A percentile compares a stretch with the other conserved stretches of the same genome.
These are phyloP conservation scores for Oxyteleia sp. DNA, from an alignment of 2,888 invertebrate genomes.

Conservation along the genomic window DNA sequence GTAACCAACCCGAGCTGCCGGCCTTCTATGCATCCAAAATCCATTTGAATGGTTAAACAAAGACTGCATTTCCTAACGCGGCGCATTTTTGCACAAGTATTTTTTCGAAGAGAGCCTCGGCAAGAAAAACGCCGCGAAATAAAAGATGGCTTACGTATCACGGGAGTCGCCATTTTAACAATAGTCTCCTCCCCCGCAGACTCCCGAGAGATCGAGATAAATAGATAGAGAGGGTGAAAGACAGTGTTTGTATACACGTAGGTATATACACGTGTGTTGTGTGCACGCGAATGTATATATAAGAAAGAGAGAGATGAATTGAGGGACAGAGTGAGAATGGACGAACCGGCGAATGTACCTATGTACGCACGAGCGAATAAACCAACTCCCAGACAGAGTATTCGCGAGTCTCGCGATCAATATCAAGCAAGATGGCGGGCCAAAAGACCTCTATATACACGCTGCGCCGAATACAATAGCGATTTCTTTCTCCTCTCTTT, in stretches of 20 bases:
- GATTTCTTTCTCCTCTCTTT: constrained; percentile 75
- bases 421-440: constrained; percentile 87
- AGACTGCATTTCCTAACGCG: constrained; percentile 34
- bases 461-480: constrained; percentile 86
- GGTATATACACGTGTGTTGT: constrained; percentile 50
- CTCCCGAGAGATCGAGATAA: constrained; percentile 75
- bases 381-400: constrained; percentile 81
- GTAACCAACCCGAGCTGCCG: constrained; percentile 28
- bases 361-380: constrained; percentile 77
- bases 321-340: constrained; percentile 72
- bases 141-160: constrained; percentile 80
- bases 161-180: constrained; percentile 85
- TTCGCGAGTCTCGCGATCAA: constrained; percentile 87
- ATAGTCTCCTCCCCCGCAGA: constrained; percentile 84
- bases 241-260: constrained; percentile 53
- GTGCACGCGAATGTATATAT: constrained; percentile 29
- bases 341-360: constrained; percentile 76
- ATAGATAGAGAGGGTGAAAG: constrained; percentile 75
- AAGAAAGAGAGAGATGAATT: constrained; percentile 62
- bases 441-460: constrained; percentile 83
- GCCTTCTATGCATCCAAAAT: background rate
- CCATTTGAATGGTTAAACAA: constrained; percentile 41
- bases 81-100: constrained; percentile 40
- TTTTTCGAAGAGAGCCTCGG: constrained; percentile 24
- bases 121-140: constrained; percentile 70